Base-by-base conservation (phyloP, 2,888 invertebrate species). In the Byasa hedistus region DNA sequence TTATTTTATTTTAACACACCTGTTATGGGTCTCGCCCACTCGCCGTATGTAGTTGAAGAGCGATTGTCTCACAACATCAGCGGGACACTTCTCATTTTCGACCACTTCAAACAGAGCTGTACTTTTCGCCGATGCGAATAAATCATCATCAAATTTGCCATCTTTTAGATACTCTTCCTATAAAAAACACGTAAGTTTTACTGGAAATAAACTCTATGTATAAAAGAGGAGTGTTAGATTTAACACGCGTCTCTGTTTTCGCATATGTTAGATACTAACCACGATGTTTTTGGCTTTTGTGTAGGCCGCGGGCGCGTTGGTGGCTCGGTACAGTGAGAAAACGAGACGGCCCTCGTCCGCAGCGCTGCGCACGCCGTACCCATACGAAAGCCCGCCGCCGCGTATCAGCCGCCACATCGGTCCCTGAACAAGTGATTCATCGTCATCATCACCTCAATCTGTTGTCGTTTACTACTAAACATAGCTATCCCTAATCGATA, bases 381-480 rank as follows among this genome's bases (percentile, higher is more conserved):
- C 93, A 86, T 98, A 98, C 0, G 98, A 94, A 63, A 96, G 93
- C 0, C 98, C 98, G 77, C 95, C 94, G 52, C 98, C 98, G 73
- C 98, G 93, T 71, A 98, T 96, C 82, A 95, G 94, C 62, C 95
- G 94, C 96, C 97, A 98, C 94, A 98, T 94, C 32, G 97, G 97
- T 61, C 98, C 97, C 95, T 96, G 83, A n/a, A 74, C 32, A 32
- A 32, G 32, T 10, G 32, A 32, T 1, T 32, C 32, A 32, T 10
- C 10, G 32, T 32, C 32, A 32, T 32, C 32, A 32, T 32, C 32
- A 8, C n/a, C n/a, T n/a, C 10, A 32, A 32, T 10, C 32, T 32
- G 10, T 32, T 10, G 32, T 7, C 10, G 7, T 32, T 32, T 10
- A 32, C 10, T 32, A 32, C 7, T 32, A 1, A 10, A 32, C 32